phyloP scores from a whole-genome alignment of 2,797 vertebrate species.

The Gambelia wislizenii region DNA sequence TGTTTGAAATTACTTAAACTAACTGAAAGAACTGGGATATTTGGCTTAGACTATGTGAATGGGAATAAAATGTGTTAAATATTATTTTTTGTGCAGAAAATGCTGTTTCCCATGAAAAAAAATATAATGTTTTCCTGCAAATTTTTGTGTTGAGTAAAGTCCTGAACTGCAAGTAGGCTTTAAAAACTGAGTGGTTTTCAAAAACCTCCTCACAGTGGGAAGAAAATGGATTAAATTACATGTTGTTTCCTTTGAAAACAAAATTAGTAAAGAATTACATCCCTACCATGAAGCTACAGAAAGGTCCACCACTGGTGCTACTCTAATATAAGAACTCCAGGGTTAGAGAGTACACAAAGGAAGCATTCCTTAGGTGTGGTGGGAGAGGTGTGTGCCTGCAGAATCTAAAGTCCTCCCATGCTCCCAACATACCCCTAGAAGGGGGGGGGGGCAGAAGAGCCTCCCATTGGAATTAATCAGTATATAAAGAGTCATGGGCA shows the following conservation, averaged over 20 bases:
- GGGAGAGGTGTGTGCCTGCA: not conserved
- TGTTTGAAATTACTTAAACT: not conserved
- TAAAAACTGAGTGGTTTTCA: no score
- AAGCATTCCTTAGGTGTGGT: not conserved
- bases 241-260: no score
- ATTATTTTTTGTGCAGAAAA: no score
- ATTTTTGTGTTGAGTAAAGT: no score
- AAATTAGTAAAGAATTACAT: no score
- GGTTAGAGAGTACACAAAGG: not conserved
- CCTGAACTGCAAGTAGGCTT: no score
- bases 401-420: not conserved
- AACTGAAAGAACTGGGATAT: slow-evolving; percentile 8
- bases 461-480: not conserved
- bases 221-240: no score
- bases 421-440: not conserved
- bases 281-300: not conserved
- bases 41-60: not conserved
- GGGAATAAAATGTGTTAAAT: not conserved
- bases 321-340: not conserved
- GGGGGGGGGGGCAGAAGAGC: not conserved
- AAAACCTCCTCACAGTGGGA: no score
- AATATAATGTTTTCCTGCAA: no score
- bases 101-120: no score
- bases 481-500: not conserved
- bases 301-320: not conserved